Base-by-base conservation (phyloP, 1,140 invertebrate genomes). In the Drosophila leontia region DNA sequence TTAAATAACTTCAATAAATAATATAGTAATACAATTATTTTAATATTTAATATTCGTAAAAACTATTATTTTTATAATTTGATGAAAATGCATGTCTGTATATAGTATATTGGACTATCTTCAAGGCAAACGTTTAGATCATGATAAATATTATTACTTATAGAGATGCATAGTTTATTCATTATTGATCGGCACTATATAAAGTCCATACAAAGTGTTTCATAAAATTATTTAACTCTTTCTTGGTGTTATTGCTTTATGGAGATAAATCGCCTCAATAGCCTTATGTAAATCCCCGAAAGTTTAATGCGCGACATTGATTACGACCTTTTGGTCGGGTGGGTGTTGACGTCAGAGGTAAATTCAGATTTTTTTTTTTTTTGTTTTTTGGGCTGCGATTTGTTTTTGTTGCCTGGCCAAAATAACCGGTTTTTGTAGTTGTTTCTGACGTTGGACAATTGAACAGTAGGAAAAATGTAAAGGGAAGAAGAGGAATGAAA, bases 301-400 rank as follows among this genome's bases (percentile, higher is more conserved):
- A 50, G 2, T 17, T 71, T 23, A 32, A 39, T 17, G n/a, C 19
- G 44, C 29, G 3, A 72, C 29, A 41, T 72, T 71, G 69, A 51
- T 60, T 59, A 35, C 32, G 69, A 72, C 69, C 53, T 72, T 72
- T 72, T 72, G 37, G 67, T 72, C 67, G 69, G 69, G 67, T 72
- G 69, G 67, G 69, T 70, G 84, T 84, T 87, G 84, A 88, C 84
- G 84, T 87, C 84, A 87, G 84, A 87, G 70, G 61, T 79, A 69
- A 80, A 84, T 78, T 83, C 48, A 55, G 63, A 67, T 69, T 45
- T 63, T 50, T 69, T 69, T 69, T 69, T 69, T 70, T 75, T 65
- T 65, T 78, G 37, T 9, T 34, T 34, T 34, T 34, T 34, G 32
- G n/a, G 50, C 35, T 56, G 53, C 53, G 17, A 56, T 56, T 53